Evolutionary conservation across 92 coral and sea anemone species (phyloP).

Genomic region (Galaxea fascicularis): DNA sequence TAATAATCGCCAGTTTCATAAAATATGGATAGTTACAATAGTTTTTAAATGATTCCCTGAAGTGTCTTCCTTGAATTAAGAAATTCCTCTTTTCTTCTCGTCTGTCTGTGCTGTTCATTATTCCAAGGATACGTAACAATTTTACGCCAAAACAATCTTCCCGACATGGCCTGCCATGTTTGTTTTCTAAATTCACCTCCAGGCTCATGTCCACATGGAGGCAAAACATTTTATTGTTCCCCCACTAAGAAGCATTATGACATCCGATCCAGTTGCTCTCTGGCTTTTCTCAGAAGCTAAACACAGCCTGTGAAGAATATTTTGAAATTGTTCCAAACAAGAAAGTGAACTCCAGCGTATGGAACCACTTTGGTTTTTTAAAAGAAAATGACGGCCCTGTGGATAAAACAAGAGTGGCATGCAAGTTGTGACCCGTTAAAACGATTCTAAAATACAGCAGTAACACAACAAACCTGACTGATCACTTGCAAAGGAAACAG

Average conservation of each 20-base stretch:
- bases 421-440: constrained; percentile 17
- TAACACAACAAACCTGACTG: constrained; percentile 38
- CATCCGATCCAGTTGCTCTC: neutral
- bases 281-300: neutral
- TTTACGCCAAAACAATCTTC: neutral
- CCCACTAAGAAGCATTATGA: neutral
- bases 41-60: constrained; percentile 11
- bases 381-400: neutral
- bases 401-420: constrained; percentile 35
- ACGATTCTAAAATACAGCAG: constrained; percentile 29
- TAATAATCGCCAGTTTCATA: neutral
- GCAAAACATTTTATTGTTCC: neutral
- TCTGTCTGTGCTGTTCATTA: constrained; percentile 11
- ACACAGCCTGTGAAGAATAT: neutral
- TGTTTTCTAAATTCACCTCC: neutral
- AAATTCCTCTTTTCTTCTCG: neutral
- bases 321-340: constrained; percentile 33
- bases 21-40: constrained; percentile 17
- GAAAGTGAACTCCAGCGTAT: constrained; percentile 19
- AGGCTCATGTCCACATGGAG: neutral
- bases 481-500: constrained; percentile 30
- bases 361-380: constrained; percentile 13
- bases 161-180: constrained; percentile 14
- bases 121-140: neutral
- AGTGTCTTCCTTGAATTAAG: constrained; percentile 7